Percentiles rank a stretch among this genome's conserved stretches.
Conservation (phyloP, 2,888 invertebrate species). For the Drosophila lutescens region DNA sequence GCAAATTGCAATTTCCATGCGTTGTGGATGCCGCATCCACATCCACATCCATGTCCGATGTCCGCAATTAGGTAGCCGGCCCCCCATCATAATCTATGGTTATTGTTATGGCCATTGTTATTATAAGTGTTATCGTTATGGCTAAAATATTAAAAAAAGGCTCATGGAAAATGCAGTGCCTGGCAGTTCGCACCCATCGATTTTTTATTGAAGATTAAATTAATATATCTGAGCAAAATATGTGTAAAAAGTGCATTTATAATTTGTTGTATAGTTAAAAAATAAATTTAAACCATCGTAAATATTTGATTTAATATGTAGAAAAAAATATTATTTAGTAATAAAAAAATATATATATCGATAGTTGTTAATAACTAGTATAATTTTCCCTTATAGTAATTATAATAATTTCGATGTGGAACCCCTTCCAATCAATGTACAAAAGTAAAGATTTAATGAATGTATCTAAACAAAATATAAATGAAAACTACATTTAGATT, state of each 20-base stretch:
- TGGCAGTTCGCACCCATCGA: background rate
- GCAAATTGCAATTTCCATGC: constrained; percentile 56
- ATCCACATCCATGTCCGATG: constrained; percentile 12
- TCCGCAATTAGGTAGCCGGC: constrained; percentile 43
- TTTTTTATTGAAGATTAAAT: too few relatives aligned
- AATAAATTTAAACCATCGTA: too few relatives aligned
- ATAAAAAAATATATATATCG: background rate
- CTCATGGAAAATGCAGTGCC: constrained; percentile 14
- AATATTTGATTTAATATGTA: background rate
- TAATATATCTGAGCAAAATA: too few relatives aligned
- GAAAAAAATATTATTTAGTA: background rate
- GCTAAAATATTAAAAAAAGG: constrained; percentile 32
- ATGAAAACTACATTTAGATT: too few relatives aligned
- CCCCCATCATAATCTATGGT: constrained; percentile 57
- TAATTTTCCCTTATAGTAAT: too few relatives aligned
- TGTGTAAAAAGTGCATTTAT: too few relatives aligned
- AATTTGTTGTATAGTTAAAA: too few relatives aligned
- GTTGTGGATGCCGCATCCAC: constrained; percentile 15
- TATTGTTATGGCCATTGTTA: constrained; percentile 49
- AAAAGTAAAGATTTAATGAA: too few relatives aligned
- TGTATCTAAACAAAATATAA: too few relatives aligned
- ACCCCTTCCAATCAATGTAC: too few relatives aligned
- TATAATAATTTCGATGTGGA: too few relatives aligned
- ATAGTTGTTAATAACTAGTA: too few relatives aligned
- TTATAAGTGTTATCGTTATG: constrained; percentile 37